Percentiles rank a stretch among this genome's conserved stretches.
These are phyloP conservation scores for Podarcis raffonei DNA, from an alignment of 2,113 vertebrate genomes.

Conservation along the genomic window DNA sequence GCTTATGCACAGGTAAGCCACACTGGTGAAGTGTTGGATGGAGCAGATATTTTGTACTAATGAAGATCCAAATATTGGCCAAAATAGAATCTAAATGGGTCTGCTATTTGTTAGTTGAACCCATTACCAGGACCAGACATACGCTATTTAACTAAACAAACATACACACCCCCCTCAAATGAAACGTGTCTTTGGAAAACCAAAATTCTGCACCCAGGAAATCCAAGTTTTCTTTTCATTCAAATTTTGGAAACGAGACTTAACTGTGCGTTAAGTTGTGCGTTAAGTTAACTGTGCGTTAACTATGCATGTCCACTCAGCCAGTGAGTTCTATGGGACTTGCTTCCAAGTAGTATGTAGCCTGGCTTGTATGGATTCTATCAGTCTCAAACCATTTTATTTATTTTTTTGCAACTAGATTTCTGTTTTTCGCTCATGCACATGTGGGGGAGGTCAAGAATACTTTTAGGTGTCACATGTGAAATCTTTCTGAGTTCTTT, in stretches of 20 bases:
- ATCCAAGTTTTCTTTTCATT: background rate
- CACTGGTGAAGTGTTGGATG: background rate
- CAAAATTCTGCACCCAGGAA: background rate
- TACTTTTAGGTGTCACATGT: background rate
- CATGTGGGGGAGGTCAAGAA: background rate
- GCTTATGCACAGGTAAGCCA: background rate
- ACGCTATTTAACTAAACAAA: too few species aligned
- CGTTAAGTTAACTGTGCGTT: too few species aligned
- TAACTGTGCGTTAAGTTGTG: too few species aligned
- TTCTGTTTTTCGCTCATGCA: background rate
- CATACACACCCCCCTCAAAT: background rate
- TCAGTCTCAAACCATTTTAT: background rate
- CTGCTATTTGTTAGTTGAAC: background rate
- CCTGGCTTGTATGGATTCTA: background rate
- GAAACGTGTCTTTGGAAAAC: background rate
- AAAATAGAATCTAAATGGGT: background rate
- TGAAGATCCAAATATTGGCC: conserved; percentile 3
- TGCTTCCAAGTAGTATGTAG: too few species aligned
- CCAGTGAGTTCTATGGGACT: background rate
- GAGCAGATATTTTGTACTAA: conserved; percentile 26
- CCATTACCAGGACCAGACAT: background rate
- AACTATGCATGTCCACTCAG: too few species aligned
- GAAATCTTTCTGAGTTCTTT: background rate
- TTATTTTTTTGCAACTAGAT: background rate
- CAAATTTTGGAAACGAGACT: background rate